Base-by-base conservation (phyloP, 2,113 vertebrate genomes). In the Orthonyx spaldingii region DNA sequence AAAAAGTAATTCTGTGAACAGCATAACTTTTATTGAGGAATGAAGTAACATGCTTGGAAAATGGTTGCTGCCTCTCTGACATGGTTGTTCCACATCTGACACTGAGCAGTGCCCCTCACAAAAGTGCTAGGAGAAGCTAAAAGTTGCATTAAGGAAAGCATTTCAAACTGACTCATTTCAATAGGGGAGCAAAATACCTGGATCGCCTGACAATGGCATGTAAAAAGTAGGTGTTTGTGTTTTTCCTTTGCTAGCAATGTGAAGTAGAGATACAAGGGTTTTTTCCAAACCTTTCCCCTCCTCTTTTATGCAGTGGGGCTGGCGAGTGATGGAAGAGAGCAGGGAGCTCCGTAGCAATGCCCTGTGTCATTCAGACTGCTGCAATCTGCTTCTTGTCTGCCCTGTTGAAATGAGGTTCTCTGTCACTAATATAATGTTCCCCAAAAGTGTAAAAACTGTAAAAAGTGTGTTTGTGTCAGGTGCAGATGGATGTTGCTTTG, bases 151-250 rank as follows among this genome's bases (percentile, higher is more conserved):
- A 61, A 66, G 55, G 17, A 71, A 94, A 87, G 69, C 19, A 39
- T 77, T 96, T 87, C 37, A 37, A 61, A 50, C 69, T 91, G 95
- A 94, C 70, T 96, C 89, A 72, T 60, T 82, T 81, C 13, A 92
- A 2, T 79, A 66, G 41, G 63, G 6, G 63, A 66, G 50, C 9
- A 28, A 37, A 84, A 90, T 21, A 49, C 28, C 84, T 77, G 33
- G 53, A 52, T 77, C 56, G 41, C 65, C n/a, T 59, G 61, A 84
- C 52, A 94, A 8, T 15, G 7, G 52, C 72, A 13, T 14, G 11
- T 21, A 28, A 66, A 86, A 90, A 56, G 32, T 24, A 13, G 0
- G 0, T 14, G 13, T 42, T 55, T 55, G 2, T 18, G 46, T 39
- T 78, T 77, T 55, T 65, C 23, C 13, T 79, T 61, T 57, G 41